Evolutionary conservation across 53 echinoderm and acorn worm species (phyloP), one percentile per base, ranked within the genome.

Genomic region (Paracentrotus lividus): DNA sequence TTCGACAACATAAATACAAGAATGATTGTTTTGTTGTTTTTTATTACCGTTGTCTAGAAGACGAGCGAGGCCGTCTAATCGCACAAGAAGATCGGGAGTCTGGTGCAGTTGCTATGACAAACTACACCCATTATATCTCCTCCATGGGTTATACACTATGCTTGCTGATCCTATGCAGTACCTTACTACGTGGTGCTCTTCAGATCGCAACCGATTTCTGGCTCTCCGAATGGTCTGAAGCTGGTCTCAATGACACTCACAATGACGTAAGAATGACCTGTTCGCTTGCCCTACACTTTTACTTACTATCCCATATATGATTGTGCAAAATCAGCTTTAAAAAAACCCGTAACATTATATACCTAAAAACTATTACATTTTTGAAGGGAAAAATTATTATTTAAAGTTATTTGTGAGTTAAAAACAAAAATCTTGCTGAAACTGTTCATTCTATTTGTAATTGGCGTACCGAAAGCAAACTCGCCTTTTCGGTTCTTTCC

Each of bases 181-280:
- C 52, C 1, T 23, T 95, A 4, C 67, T 86, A 9, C 86, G 94
- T 15, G 94, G 61, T 44, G 94, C 65, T 20, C 64, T 94, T 34
- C 93, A 77, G 88, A 91, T 97, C 20, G 90, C 29, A 18, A 97
- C 95, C 36, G 94, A 95, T 90, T 97, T 96, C 93, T 97, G 96
- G 97, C 93, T 97, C 54, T 97, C 97, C 18, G 60, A 67, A 0
- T 97, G 97, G 97, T 96, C 97, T 10, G 97, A 97, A 8, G 34
- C 86, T 55, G 86, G 86, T 32, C 53, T 86, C 1, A 53, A 86
- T 86, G 56, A 32, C 14, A 81, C 49, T 81, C n/a, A 1, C 10
- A 24, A 81, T 81, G 27, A 81, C 18, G 81, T 81, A 47, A 81
- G 81, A 72, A 72, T 72, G 18, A n/a, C n/a, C n/a, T n/a, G n/a